Evolutionary conservation across 2,113 vertebrate species (phyloP).

Genomic region (Accipiter cooperii): DNA sequence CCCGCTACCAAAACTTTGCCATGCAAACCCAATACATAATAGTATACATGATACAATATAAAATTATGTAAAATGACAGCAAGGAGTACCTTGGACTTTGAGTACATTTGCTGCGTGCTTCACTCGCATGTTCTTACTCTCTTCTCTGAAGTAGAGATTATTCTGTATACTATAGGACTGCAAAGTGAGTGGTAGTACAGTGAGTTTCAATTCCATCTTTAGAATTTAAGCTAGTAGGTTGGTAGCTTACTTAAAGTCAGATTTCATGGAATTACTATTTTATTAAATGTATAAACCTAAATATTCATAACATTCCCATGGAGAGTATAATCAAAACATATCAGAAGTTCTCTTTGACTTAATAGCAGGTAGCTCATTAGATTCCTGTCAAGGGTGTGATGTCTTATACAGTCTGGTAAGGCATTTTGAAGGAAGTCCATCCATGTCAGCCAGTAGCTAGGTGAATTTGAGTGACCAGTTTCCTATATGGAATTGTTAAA

Average conservation of each 20-base stretch:
- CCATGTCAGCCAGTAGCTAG: not conserved
- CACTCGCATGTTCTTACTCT: not conserved
- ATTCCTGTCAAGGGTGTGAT: not conserved
- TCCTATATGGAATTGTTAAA: not conserved
- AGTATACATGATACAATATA: not conserved
- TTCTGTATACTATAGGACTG: not conserved
- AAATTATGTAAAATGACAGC: not conserved
- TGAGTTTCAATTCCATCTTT: not conserved
- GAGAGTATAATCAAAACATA: not conserved
- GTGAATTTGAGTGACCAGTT: not conserved
- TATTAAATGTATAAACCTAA: not conserved
- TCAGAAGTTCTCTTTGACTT: not conserved
- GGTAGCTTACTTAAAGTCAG: not conserved
- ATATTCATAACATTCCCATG: not conserved
- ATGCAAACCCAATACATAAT: too few relatives aligned
- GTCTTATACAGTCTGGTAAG: not conserved
- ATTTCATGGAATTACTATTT: not conserved
- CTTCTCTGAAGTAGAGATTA: not conserved
- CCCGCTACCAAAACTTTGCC: too few relatives aligned
- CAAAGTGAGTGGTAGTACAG: not conserved
- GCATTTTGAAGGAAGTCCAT: not conserved
- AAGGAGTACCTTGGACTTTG: not conserved
- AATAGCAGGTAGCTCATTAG: not conserved
- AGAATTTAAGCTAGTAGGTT: not conserved
- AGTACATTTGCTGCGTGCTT: not conserved